These are phyloP conservation scores for Cynocephalus volans DNA, from an alignment of 2,113 vertebrate genomes.

Conservation along the genomic window DNA sequence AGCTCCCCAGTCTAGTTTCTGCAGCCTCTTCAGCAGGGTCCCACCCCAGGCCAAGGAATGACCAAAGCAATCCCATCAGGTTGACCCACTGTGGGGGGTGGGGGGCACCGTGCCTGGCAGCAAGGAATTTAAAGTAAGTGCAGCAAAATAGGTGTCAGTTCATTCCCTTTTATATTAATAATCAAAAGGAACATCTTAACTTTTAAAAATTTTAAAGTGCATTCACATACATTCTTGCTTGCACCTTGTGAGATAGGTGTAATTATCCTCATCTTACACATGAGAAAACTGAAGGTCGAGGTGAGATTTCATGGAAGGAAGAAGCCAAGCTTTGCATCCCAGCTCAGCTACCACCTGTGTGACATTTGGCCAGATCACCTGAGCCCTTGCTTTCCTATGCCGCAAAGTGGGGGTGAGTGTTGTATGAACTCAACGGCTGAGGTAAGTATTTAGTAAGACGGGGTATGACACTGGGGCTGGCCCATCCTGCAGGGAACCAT, in stretches of 20 bases:
- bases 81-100: too few species aligned
- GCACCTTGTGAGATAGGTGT: too few species aligned
- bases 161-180: background rate
- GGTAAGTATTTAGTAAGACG: too few species aligned
- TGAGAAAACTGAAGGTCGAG: too few species aligned
- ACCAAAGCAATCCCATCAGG: too few species aligned
- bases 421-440: background rate
- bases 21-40: too few species aligned
- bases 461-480: background rate
- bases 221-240: too few species aligned
- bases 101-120: too few species aligned
- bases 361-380: background rate
- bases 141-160: background rate
- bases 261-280: too few species aligned
- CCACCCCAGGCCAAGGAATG: too few species aligned
- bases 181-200: background rate
- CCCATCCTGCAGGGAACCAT: rapidly evolving
- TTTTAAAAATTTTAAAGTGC: too few species aligned
- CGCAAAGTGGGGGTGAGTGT: background rate
- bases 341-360: background rate
- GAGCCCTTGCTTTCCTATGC: background rate
- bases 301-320: background rate
- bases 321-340: background rate
- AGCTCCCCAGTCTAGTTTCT: too few species aligned
- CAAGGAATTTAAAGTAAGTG: background rate